Evolutionary conservation across 1,140 invertebrate genomes (phyloP).

Genomic region (Phymorhynchus buccinoides): DNA sequence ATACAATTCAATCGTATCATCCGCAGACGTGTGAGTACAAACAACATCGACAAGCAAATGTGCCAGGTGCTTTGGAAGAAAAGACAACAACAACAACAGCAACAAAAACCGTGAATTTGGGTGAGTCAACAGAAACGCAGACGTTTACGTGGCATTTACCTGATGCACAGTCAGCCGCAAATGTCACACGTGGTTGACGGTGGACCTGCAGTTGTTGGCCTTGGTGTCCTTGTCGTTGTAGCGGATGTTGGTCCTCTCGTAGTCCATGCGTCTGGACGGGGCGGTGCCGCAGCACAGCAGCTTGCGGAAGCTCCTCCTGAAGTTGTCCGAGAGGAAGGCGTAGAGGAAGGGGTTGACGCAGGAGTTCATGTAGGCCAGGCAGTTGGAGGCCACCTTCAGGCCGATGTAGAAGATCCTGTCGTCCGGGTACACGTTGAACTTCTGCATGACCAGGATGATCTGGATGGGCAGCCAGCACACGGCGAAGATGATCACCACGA

Average conservation of each 20-base stretch:
- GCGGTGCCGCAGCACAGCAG: constrained; percentile 71
- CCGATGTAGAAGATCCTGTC: constrained; percentile 76
- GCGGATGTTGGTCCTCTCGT: constrained; percentile 64
- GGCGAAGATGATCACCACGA: constrained; percentile 95
- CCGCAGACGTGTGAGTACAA: no score
- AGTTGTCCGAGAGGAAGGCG: constrained; percentile 91
- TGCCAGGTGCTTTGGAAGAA: no score
- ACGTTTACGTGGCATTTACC: background rate
- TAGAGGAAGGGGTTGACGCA: constrained; percentile 97
- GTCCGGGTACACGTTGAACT: constrained; percentile 77
- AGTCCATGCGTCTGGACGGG: constrained; percentile 57
- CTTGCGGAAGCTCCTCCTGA: constrained; percentile 87
- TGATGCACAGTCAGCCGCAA: background rate
- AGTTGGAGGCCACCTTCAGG: constrained; percentile 87
- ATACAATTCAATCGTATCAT: no score
- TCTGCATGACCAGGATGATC: constrained; percentile 75
- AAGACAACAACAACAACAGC: no score
- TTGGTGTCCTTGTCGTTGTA: constrained; percentile 45
- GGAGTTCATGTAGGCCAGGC: constrained; percentile 95
- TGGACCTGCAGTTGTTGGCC: constrained; percentile 34
- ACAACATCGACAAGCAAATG: no score
- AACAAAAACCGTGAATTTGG: background rate
- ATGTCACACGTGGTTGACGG: constrained; percentile 44
- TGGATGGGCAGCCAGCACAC: constrained; percentile 97
- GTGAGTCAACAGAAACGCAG: no score